Percentiles rank a stretch among this genome's conserved stretches.
These are phyloP conservation scores for Amphipoea oculea DNA, from an alignment of 2,888 invertebrate genomes.

Conservation along the genomic window DNA sequence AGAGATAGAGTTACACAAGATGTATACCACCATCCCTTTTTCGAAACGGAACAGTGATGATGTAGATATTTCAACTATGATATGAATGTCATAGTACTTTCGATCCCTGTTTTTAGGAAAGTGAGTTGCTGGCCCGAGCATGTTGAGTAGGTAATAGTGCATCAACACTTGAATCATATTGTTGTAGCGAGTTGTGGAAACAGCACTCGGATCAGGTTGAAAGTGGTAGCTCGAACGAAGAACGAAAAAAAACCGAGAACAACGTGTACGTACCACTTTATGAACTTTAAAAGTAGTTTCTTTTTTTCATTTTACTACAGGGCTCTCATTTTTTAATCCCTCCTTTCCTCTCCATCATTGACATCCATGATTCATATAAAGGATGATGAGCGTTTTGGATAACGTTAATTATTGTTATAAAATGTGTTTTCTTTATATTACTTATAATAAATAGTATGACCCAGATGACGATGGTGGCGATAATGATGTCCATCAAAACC, in stretches of 20 bases:
- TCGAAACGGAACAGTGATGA: not conserved
- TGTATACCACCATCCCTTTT: not conserved
- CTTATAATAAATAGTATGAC: not conserved
- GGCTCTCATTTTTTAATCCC: constrained; percentile 2
- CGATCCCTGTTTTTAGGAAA: constrained; percentile 2
- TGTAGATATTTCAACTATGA: constrained; percentile 1
- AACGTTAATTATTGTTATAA: not conserved
- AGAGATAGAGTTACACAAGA: not conserved
- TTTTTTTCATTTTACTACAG: not conserved
- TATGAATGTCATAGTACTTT: constrained; percentile 12
- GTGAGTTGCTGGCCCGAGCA: constrained; percentile 2
- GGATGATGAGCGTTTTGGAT: not conserved
- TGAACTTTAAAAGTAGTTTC: constrained; percentile 29
- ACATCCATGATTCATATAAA: not conserved
- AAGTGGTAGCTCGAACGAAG: constrained; percentile 36
- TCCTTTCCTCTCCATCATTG: constrained; percentile 1
- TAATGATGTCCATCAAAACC: not conserved
- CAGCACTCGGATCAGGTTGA: not conserved
- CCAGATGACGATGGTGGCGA: not conserved
- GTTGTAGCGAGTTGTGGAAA: constrained; percentile 48
- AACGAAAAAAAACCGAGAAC: not conserved
- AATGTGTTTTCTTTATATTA: not conserved
- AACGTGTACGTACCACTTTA: constrained; percentile 36
- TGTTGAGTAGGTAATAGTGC: constrained; percentile 9
- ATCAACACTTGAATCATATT: constrained; percentile 23